Conservation (phyloP, 2,888 invertebrate species). For the Hofmannophila pseudospretella region DNA sequence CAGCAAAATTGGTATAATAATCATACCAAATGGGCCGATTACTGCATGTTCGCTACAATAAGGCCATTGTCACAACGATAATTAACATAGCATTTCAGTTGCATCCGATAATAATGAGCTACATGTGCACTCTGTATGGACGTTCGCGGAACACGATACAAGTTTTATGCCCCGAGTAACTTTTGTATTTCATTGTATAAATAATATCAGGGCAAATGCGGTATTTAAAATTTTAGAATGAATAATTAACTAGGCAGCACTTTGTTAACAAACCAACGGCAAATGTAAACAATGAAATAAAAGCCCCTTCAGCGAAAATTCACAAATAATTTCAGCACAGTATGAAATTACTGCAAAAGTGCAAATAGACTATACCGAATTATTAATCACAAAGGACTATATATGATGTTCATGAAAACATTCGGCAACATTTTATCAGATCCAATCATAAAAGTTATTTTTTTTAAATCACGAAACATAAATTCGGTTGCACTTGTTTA, state of each 20-base stretch:
- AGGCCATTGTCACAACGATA: constrained; percentile 32
- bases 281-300: not conserved
- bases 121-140: constrained; percentile 12
- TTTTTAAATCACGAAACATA: too few relatives aligned
- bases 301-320: too few relatives aligned
- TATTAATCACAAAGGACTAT: too few relatives aligned
- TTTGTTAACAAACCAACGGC: constrained; percentile 10
- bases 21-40: not conserved
- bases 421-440: too few relatives aligned
- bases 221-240: constrained; percentile 18
- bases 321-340: too few relatives aligned
- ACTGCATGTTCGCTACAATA: constrained; percentile 14
- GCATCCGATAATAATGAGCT: constrained; percentile 37
- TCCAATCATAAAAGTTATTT: too few relatives aligned
- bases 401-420: too few relatives aligned
- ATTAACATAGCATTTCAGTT: constrained; percentile 35
- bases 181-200: constrained; percentile 19
- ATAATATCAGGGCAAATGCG: constrained; percentile 14
- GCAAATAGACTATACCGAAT: too few relatives aligned
- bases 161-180: constrained; percentile 16
- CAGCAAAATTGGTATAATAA: too few relatives aligned
- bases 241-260: constrained; percentile 18
- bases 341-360: too few relatives aligned
- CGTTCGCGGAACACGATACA: constrained; percentile 19
- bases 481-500: too few relatives aligned